Percentiles rank a stretch among this genome's conserved stretches.
phyloP scores from a whole-genome alignment of 2,888 invertebrate species.

The Caenorhabditis afra region DNA sequence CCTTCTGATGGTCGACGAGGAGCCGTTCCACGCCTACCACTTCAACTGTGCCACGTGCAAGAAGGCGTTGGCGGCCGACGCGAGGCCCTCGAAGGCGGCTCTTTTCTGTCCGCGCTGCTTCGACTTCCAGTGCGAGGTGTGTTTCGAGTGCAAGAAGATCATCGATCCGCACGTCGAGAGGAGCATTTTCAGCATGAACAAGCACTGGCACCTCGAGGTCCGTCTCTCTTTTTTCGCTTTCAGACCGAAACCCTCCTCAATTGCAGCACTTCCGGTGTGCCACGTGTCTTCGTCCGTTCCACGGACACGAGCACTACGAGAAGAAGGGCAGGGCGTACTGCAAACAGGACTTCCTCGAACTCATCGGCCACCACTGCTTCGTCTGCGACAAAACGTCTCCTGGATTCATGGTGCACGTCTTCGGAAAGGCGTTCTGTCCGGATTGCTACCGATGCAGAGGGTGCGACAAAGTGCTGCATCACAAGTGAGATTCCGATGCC shows the following conservation, averaged over 20 bases:
- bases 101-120: constrained; percentile 64
- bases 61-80: constrained; percentile 47
- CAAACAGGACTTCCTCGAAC: constrained; percentile 89
- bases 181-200: constrained; percentile 58
- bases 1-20: constrained; percentile 50
- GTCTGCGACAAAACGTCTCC: constrained; percentile 52
- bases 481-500: constrained; percentile 52
- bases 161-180: constrained; percentile 65
- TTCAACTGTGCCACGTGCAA: constrained; percentile 67
- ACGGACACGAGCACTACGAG: constrained; percentile 95
- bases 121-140: constrained; percentile 63
- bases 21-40: constrained; percentile 67
- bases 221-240: background rate
- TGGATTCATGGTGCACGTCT: constrained; percentile 61
- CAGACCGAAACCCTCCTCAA: too few species aligned
- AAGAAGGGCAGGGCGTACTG: constrained; percentile 83
- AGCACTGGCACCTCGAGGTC: constrained; percentile 66
- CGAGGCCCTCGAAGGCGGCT: constrained; percentile 42
- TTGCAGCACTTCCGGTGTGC: constrained; percentile 94
- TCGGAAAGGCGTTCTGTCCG: constrained; percentile 66
- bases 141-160: constrained; percentile 61
- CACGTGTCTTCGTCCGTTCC: constrained; percentile 93
- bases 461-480: constrained; percentile 52
- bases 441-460: constrained; percentile 62
- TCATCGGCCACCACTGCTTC: constrained; percentile 64